Base-by-base conservation (phyloP, 1,140 invertebrate species). In the Sarcophaga bullata region DNA sequence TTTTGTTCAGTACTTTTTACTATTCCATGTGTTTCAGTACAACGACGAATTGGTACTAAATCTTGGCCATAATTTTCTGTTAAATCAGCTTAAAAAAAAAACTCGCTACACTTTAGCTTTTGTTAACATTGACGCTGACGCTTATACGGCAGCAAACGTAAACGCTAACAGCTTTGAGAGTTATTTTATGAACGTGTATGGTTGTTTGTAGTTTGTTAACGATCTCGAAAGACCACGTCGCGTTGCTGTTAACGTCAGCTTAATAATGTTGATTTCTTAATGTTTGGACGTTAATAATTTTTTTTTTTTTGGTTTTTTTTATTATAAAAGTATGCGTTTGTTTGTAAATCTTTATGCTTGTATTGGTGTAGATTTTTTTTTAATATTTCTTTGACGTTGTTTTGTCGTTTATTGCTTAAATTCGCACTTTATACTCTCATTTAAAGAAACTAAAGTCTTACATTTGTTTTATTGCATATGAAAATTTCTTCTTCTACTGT, bases 361-460 rank as follows among this genome's bases (percentile, higher is more conserved):
- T 58, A 17, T 58, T 25, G 48, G 47, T 80, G n/a, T 37, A 50
- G 76, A 50, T 76, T 46, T 76, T 76, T 46, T 76, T 80, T 58
- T 62, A 8, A 7, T 62, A 68, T 48, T 52, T 81, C 80, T 47
- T 48, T 81, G 48, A 78, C 75, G 47, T 78, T n/a, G n/a, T n/a
- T n/a, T 73, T 73, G 73, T 73, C 73, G 73, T 19, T 50, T 19
- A n/a, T 68, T 78, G 80, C 75, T n/a, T 72, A 72, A 81, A 81
- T 81, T 81, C 80, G 80, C 80, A 81, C 80, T 81, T 81, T 81
- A 81, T 52, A 81, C 80, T 81, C 62, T 17, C 17, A 68, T 68
- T 10, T 78, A 11, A 50, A 37, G 25, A 37, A 37, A 37, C 25
- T 37, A 37, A 37, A 37, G 25, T 37, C 75, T 50, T 50, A 48